Conservation (phyloP, 2,113 vertebrate species). For the Psilopogon haemacephalus region DNA sequence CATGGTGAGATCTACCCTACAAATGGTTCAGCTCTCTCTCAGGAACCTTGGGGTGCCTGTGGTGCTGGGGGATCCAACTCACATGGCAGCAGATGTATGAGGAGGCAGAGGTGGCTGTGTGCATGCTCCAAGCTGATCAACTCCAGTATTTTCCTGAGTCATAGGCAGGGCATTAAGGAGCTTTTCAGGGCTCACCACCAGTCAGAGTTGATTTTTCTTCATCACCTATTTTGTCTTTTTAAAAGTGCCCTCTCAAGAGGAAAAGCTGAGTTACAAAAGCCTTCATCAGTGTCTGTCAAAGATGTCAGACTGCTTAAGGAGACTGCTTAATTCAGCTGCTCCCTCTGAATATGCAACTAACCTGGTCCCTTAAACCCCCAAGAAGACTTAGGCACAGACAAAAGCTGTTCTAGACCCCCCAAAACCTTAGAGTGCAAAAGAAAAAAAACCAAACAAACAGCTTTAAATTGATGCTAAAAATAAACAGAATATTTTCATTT, state of each 20-base stretch:
- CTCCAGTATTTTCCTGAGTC: neutral
- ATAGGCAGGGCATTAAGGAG: neutral
- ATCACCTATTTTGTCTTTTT: neutral
- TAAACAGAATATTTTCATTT: neutral
- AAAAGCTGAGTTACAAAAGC: neutral
- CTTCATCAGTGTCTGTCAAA: neutral
- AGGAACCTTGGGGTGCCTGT: neutral
- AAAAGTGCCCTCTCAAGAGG: neutral
- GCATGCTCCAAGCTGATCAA: neutral
- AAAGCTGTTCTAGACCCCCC: neutral
- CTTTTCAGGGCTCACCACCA: neutral
- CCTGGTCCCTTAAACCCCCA: neutral
- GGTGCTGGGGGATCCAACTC: neutral
- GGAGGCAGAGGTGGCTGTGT: rapidly evolving
- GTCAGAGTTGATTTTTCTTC: neutral
- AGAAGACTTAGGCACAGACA: neutral
- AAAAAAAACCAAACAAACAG: neutral
- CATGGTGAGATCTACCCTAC: neutral
- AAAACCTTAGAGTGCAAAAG: neutral
- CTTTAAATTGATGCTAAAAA: neutral
- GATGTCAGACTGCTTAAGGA: neutral
- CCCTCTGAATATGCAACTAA: neutral
- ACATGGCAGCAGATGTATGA: neutral
- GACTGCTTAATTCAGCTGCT: neutral
- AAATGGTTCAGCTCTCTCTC: neutral